A percentile compares a stretch with the other conserved stretches of the same genome.
Conservation (phyloP, 2,888 invertebrate genomes). For the Scrobipalpa costella region DNA sequence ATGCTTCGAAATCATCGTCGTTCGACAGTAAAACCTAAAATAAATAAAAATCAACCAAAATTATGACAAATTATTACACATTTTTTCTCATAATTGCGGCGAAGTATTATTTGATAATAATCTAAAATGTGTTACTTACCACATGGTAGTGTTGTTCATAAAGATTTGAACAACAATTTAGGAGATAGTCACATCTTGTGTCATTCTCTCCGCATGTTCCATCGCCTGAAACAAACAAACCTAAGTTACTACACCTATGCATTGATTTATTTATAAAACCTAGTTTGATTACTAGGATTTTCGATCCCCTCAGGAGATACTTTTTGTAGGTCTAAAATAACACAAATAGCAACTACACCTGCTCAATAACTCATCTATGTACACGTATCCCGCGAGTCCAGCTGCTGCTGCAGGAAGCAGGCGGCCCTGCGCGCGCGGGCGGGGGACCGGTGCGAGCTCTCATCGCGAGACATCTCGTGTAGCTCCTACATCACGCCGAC, state of each 20-base stretch:
- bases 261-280: background rate
- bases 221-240: constrained; percentile 6
- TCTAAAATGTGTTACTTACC: constrained; percentile 41
- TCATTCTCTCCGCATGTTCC: constrained; percentile 19
- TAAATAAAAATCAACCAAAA: constrained; percentile 33
- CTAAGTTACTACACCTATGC: no score
- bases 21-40: constrained; percentile 54
- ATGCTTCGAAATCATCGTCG: constrained; percentile 41
- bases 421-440: no score
- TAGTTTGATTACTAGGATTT: background rate
- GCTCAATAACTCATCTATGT: no score
- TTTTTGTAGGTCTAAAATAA: no score
- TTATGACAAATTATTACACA: background rate
- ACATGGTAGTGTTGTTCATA: constrained; percentile 45
- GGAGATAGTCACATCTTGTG: constrained; percentile 31
- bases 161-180: constrained; percentile 45
- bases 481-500: no score
- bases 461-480: no score
- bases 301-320: no score
- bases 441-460: no score
- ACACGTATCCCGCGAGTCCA: no score
- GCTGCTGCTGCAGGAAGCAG: no score
- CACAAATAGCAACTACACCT: no score
- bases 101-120: background rate
- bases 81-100: background rate